Conservation (phyloP, 2,113 vertebrate species). For the Dipodomys merriami region DNA sequence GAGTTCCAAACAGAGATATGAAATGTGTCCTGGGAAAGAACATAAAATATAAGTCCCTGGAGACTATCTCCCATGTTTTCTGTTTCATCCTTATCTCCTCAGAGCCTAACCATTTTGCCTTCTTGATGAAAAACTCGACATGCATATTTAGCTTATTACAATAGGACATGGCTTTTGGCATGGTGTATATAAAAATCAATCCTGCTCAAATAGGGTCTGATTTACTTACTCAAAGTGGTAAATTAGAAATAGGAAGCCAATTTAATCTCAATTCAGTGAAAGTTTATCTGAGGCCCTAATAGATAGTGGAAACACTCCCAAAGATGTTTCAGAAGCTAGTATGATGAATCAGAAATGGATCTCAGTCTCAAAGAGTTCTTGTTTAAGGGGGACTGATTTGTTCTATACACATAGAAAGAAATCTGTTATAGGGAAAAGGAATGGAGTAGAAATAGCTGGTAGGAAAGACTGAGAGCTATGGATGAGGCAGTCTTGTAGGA, state of each 20-base stretch:
- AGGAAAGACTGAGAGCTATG: background rate
- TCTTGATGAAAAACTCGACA: background rate
- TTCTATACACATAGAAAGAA: background rate
- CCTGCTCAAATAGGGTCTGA: conserved; percentile 29
- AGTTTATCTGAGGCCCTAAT: background rate
- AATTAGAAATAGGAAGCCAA: background rate
- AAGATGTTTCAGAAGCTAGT: background rate
- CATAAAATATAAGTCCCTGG: background rate
- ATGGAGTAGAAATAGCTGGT: background rate
- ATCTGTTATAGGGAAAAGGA: background rate
- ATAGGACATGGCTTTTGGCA: background rate
- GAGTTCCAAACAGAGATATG: background rate
- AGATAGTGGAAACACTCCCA: background rate
- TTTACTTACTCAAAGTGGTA: conserved; percentile 12
- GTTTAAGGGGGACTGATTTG: background rate
- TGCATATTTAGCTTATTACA: background rate
- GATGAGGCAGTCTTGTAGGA: rapidly evolving
- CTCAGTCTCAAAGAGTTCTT: background rate
- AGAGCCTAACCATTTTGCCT: background rate
- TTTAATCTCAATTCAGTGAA: conserved; percentile 13
- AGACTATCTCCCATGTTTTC: background rate
- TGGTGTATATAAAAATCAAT: background rate
- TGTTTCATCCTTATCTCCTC: background rate
- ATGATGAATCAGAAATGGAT: conserved; percentile 11
- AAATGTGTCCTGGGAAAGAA: background rate